Percentiles rank a stretch among this genome's conserved stretches.
Evolutionary conservation across 2,797 vertebrate genomes (phyloP).

Genomic region (Mycteria americana): DNA sequence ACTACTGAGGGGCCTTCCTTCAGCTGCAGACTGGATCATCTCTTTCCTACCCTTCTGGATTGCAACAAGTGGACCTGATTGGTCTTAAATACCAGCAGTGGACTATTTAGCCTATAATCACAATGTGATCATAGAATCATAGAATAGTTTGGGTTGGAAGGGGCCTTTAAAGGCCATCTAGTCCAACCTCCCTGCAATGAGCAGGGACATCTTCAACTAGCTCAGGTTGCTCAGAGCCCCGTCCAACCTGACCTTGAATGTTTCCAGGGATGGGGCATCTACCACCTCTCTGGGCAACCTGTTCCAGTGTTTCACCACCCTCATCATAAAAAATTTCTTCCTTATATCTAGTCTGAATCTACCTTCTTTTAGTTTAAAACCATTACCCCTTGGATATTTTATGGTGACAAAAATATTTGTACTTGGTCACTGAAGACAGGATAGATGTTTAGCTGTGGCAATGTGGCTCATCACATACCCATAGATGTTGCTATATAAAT

Average conservation of each 20-base stretch:
- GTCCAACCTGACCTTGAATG: not conserved
- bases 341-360: not conserved
- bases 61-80: not conserved
- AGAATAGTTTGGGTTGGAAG: not conserved
- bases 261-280: not conserved
- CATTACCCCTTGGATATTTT: not conserved
- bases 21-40: not conserved
- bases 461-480: not conserved
- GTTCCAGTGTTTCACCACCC: not conserved
- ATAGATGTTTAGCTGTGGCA: not conserved
- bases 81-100: not conserved
- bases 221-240: not conserved
- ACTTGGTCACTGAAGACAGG: not conserved
- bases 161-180: not conserved
- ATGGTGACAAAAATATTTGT: not conserved
- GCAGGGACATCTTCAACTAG: not conserved
- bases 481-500: not conserved
- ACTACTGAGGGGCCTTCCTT: not conserved
- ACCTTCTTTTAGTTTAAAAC: not conserved
- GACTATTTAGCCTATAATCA: not conserved
- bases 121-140: not conserved
- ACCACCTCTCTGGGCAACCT: not conserved
- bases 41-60: not conserved
- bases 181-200: not conserved
- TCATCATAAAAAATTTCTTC: not conserved